Evolutionary conservation across 2,797 vertebrate genomes (phyloP).

Genomic region (Brachymystax lenok): DNA sequence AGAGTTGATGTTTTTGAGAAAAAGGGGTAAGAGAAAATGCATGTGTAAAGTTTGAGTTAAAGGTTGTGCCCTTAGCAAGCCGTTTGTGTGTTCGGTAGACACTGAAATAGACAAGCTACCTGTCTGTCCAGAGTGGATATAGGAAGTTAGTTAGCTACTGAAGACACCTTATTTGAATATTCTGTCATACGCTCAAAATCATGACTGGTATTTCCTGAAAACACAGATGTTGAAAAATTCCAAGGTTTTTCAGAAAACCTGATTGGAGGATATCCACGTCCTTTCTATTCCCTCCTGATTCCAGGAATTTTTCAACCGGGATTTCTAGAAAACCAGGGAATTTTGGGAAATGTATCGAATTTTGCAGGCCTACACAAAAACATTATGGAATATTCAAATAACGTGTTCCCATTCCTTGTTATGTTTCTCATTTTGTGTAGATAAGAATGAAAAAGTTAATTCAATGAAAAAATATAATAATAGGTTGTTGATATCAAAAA

Average conservation of each 20-base stretch:
- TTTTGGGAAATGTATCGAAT: not conserved
- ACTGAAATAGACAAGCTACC: conserved; percentile 1
- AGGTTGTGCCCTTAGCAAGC: not conserved
- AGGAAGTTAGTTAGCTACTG: not conserved
- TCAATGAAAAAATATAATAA: conserved; percentile 46
- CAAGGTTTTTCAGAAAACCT: not conserved
- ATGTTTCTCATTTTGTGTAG: not conserved
- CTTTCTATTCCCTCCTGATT: not conserved
- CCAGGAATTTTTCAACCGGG: not conserved
- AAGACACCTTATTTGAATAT: not conserved
- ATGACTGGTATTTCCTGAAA: not conserved
- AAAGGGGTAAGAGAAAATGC: not conserved
- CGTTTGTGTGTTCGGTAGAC: conserved; percentile 24
- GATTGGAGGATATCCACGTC: not conserved
- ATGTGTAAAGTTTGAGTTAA: not conserved
- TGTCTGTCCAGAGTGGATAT: not conserved
- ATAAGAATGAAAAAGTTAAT: conserved; percentile 15
- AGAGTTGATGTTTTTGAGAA: too few species aligned
- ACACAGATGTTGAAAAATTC: not conserved
- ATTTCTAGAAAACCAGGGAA: too few species aligned
- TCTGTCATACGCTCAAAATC: not conserved
- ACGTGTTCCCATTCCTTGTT: not conserved
- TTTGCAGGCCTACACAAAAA: not conserved
- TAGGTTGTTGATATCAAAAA: conserved; percentile 43
- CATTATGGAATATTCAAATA: not conserved